These are phyloP conservation scores for Arenaria interpres DNA, from an alignment of 2,113 vertebrate genomes.

Conservation along the genomic window DNA sequence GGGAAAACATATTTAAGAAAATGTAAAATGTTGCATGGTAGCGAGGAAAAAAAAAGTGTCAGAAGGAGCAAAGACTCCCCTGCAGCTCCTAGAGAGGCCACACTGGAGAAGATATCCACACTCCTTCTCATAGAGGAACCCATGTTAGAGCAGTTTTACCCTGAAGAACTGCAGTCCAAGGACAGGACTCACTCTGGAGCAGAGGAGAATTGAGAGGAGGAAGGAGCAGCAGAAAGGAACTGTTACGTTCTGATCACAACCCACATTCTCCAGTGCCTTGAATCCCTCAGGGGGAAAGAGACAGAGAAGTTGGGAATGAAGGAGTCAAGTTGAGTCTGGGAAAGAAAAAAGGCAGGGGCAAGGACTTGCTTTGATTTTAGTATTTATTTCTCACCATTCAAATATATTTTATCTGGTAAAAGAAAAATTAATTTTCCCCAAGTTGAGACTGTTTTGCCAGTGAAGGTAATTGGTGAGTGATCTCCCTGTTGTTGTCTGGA, in stretches of 20 bases:
- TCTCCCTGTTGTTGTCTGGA: neutral
- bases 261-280: neutral
- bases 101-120: neutral
- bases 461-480: neutral
- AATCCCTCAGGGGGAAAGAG: fast-evolving
- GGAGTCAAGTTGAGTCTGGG: neutral
- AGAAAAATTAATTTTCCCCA: neutral
- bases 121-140: neutral
- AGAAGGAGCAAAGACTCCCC: neutral
- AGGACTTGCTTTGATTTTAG: neutral
- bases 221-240: neutral
- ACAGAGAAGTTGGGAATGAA: neutral
- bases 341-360: neutral
- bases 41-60: neutral
- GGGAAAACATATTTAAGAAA: neutral
- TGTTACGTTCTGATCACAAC: neutral
- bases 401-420: neutral
- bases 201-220: neutral
- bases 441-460: neutral
- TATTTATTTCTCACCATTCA: neutral
- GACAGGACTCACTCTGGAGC: neutral
- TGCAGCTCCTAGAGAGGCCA: neutral
- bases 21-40: neutral
- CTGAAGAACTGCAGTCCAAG: neutral
- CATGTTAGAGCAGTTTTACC: neutral